Evolutionary conservation across 1,140 invertebrate genomes (phyloP), one percentile per base, ranked within the genome.

Genomic region (Polypedilum pembai): DNA sequence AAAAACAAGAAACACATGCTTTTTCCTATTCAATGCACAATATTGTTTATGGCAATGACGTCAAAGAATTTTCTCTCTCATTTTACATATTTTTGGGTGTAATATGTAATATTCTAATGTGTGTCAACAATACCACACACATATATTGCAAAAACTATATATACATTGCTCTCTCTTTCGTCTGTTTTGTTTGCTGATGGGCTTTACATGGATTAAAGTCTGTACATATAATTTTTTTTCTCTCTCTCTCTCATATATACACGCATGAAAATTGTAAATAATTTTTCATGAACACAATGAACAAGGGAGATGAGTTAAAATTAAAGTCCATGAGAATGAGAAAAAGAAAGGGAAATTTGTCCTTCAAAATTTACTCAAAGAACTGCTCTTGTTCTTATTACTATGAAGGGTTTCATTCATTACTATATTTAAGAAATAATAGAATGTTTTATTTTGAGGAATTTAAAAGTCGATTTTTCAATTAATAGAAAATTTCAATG

Each of bases 131-230:
- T 56, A n/a, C 45, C 45, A 45, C 40, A 10, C 45, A 45, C 24
- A 33, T 33, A 33, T 33, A 33, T 33, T 33, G 10, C 12, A 4
- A 56, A n/a, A n/a, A 15, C 45, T 56, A 56, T 56, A 12, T 56
- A 56, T 56, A 56, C 45, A 56, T n/a, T 56, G 45, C 45, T 56
- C 45, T n/a, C 45, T 33, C n/a, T n/a, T 8, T 45, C 41, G 41
- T 56, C 45, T 56, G 12, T 56, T 33, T 33, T 56, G 45, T 56
- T 56, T 56, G 45, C 45, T 56, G 45, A 56, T 56, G 45, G n/a
- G 45, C 12, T 33, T 56, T 56, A 56, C 45, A 56, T 56, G 45
- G 45, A 56, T 56, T 56, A 56, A 8, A 12, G 45, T 56, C 45
- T 56, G n/a, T 4, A 56, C 45, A 33, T 33, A 33, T 33, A 33